These are phyloP conservation scores for Ganaspis brasiliensis DNA, from an alignment of 2,888 invertebrate species.

Conservation along the genomic window DNA sequence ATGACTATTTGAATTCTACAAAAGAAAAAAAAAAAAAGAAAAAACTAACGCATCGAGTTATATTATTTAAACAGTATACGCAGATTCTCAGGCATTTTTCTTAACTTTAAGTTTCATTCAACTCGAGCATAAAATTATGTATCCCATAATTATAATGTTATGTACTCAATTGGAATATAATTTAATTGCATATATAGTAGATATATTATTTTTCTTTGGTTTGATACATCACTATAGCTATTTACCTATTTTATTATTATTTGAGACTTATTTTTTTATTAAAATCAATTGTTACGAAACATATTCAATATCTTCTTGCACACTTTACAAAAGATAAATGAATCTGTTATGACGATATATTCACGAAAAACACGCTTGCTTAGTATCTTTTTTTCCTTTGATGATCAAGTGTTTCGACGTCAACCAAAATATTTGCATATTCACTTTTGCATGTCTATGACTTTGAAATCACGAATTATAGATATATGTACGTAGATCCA, in stretches of 20 bases:
- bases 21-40: too few species aligned
- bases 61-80: background rate
- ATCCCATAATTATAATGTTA: too few species aligned
- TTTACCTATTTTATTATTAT: too few species aligned
- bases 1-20: conserved; percentile 47
- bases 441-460: conserved; percentile 13
- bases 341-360: background rate
- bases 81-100: background rate
- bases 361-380: conserved; percentile 13
- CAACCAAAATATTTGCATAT: conserved; percentile 35
- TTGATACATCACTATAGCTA: too few species aligned
- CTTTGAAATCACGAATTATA: background rate
- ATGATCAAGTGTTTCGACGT: conserved; percentile 18
- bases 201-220: background rate
- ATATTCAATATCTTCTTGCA: background rate
- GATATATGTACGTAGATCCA: background rate
- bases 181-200: too few species aligned
- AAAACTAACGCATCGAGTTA: background rate
- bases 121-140: background rate
- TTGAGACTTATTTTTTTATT: background rate
- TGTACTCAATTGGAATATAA: too few species aligned
- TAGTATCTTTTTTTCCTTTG: background rate
- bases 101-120: background rate
- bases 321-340: background rate
- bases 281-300: too few species aligned